Evolutionary conservation across 2,113 vertebrate species (phyloP), one percentile per base, ranked within the genome.

Genomic region (Salvator merianae): DNA sequence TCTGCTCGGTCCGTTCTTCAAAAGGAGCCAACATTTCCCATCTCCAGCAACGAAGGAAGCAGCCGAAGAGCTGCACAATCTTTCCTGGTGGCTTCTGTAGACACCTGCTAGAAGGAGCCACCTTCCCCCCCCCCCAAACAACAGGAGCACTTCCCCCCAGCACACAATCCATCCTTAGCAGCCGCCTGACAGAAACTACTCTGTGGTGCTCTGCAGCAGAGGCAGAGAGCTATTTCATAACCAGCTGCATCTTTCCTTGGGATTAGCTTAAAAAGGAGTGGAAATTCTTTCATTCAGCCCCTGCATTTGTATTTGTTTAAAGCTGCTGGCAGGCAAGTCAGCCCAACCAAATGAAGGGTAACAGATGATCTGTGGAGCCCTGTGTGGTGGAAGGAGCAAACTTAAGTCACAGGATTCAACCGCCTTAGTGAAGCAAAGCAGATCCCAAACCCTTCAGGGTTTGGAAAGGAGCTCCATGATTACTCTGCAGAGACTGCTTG

Each of bases 251-350:
- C 55, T 90, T 91, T 85, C 79, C 87, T 78, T 83, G 38, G 65
- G 88, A 88, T 87, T 50, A 92, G 86, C 95, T 96, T 94, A 92
- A 95, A 94, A 95, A 95, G 94, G 94, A 95, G 91, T 94, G 94
- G 94, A 95, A 95, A 95, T 92, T 94, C 79, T 93, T 82, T 82
- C 1, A 26, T 7, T 90, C 81, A 77, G 79, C 0, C 87, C 86
- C 85, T 89, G 82, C 78, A 24, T 87, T 79, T 73, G 83, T 85
- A 85, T 77, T 10, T 24, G 47, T 0, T 9, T 85, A 87, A 88
- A 47, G 88, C 80, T 38, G 89, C 93, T 94, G 94, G 87, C 87
- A 63, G 91, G 88, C 1, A 4, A 93, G 89, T 53, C 90, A 7
- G 32, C 78, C 84, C 59, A 80, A 81, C 79, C 88, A 90, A 82